These are phyloP conservation scores for Arctopsyche grandis DNA, from an alignment of 1,140 invertebrate species.

Conservation along the genomic window DNA sequence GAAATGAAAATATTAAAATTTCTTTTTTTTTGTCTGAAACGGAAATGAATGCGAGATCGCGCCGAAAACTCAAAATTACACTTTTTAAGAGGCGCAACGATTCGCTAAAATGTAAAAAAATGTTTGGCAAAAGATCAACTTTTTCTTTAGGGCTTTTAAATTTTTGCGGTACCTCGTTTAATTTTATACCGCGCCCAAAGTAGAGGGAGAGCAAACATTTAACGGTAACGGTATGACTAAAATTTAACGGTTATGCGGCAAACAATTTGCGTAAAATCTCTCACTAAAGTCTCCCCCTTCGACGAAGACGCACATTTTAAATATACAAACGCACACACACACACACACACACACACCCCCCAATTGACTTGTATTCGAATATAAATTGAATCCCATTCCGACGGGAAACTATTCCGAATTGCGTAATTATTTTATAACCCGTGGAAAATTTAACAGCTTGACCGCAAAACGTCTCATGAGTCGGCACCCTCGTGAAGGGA, in stretches of 20 bases:
- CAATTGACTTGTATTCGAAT: no score
- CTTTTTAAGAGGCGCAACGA: no score
- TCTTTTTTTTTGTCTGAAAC: no score
- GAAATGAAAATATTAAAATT: no score
- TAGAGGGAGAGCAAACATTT: not conserved
- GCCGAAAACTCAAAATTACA: no score
- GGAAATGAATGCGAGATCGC: no score
- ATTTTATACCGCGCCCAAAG: not conserved
- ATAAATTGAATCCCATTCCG: not conserved
- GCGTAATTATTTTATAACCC: not conserved
- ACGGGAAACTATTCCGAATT: no score
- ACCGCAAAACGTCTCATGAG: not conserved
- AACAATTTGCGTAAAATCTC: conserved; percentile 1
- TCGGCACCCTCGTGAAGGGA: not conserved
- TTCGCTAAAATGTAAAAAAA: no score
- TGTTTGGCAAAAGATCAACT: no score
- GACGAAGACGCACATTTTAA: not conserved
- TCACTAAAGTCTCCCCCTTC: not conserved
- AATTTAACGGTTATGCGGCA: not conserved
- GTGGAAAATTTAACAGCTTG: conserved; percentile 17
- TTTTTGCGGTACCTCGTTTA: not conserved
- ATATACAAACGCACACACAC: no score
- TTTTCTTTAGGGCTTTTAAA: not conserved
- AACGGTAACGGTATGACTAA: not conserved
- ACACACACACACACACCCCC: no score